Evolutionary conservation across 2,888 invertebrate genomes (phyloP), one percentile per base, ranked within the genome.

Genomic region (Bellardia pandia): DNA sequence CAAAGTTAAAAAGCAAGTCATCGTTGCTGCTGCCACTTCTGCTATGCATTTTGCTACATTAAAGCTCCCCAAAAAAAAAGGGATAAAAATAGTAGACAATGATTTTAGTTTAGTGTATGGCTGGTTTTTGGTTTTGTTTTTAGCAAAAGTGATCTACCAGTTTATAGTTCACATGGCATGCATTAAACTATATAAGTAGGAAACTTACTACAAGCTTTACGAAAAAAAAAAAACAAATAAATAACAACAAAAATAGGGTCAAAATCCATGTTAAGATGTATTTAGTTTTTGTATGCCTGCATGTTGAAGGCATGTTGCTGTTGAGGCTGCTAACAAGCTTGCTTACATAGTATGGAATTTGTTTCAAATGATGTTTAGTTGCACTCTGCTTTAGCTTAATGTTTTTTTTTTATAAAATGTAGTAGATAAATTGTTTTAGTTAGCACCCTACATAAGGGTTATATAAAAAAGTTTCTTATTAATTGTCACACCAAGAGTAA

Each of bases 311-410:
- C 85, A 81, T 85, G 56, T 45, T 72, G 40, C 42, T 56, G 9
- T 56, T 79, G 56, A 74, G 78, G 83, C 86, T 85, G 88, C 86
- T 86, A 88, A 88, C 88, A 88, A 86, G 84, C 86, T 80, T 88
- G 86, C 88, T 88, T 84, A 88, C 88, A 88, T 77, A 81, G 51
- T 75, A 71, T 13, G 75, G 86, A 88, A 88, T 88, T 88, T 86
- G 88, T 88, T 88, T 69, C 75, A 78, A 86, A 85, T 86, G 84
- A 78, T 88, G 88, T 88, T 88, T 60, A 60, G 77, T 87, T 81
- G 81, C 87, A 87, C 85, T 85, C 75, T 56, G 64, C 16, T 16
- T 40, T 68, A 79, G 64, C 66, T 51, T 58, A 81, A 72, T 14
- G 40, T 60, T 68, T 56, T 77, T 56, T 77, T 62, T 69, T 7